Evolutionary conservation across 2,888 invertebrate genomes (phyloP).

Genomic region (Lithosia quadra): DNA sequence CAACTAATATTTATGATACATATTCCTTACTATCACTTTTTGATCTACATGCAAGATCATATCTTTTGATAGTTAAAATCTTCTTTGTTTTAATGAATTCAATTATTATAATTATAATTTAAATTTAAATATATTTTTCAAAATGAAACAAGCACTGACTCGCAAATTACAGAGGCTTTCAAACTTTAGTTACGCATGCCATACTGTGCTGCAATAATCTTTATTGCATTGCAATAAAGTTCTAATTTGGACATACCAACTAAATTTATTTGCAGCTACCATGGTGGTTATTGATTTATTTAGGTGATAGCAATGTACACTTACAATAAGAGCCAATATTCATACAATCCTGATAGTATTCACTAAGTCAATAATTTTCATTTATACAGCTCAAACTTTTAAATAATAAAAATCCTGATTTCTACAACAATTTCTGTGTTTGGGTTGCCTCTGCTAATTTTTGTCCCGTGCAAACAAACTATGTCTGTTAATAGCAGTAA

Average conservation of each 20-base stretch:
- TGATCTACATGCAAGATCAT: slow-evolving; percentile 19
- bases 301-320: slow-evolving; percentile 56
- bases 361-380: slow-evolving; percentile 49
- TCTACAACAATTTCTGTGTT: slow-evolving; percentile 49
- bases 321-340: slow-evolving; percentile 44
- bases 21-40: slow-evolving; percentile 26
- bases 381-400: slow-evolving; percentile 54
- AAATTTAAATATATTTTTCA: slow-evolving; percentile 5
- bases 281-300: slow-evolving; percentile 29
- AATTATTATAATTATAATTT: slow-evolving; percentile 25
- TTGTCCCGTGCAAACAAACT: slow-evolving; percentile 46
- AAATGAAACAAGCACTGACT: slow-evolving; percentile 24
- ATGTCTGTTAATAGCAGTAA: slow-evolving; percentile 40
- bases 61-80: slow-evolving; percentile 16
- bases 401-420: slow-evolving; percentile 50
- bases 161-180: slow-evolving; percentile 35
- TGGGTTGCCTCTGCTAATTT: slow-evolving; percentile 36
- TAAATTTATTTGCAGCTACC: slow-evolving; percentile 30
- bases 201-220: slow-evolving; percentile 30
- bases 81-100: slow-evolving; percentile 30
- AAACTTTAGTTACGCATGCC: slow-evolving; percentile 13
- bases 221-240: slow-evolving; percentile 28
- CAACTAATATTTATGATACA: slow-evolving; percentile 27
- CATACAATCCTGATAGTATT: slow-evolving; percentile 40
- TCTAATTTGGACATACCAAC: slow-evolving; percentile 26